These are phyloP conservation scores for Arenaria interpres DNA, from an alignment of 2,113 vertebrate species.

Conservation along the genomic window DNA sequence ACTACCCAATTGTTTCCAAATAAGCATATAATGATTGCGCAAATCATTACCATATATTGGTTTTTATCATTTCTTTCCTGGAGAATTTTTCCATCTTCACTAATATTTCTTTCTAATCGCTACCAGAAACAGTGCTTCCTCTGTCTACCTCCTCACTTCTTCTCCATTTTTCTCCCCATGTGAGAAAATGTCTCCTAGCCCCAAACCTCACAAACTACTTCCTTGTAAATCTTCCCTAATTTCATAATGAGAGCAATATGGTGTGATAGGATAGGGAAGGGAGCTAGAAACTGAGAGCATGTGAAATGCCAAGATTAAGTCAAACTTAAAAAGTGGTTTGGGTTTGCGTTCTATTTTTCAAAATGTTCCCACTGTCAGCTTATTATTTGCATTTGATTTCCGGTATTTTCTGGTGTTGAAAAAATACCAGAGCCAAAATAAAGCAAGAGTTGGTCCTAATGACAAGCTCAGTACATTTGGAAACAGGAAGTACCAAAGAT, in stretches of 20 bases:
- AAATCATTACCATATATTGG: not conserved
- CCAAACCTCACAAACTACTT: not conserved
- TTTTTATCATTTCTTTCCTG: not conserved
- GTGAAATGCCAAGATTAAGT: not conserved
- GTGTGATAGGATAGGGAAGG: not conserved
- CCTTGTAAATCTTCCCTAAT: not conserved
- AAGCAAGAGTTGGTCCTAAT: not conserved
- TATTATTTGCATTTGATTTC: not conserved
- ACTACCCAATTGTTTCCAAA: not conserved
- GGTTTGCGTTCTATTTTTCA: not conserved
- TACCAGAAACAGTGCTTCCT: not conserved
- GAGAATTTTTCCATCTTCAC: not conserved
- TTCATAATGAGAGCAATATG: not conserved
- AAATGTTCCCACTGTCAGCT: not conserved
- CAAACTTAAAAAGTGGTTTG: not conserved
- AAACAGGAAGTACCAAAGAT: not conserved
- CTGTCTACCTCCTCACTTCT: not conserved
- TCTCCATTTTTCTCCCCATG: not conserved
- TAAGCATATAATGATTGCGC: not conserved
- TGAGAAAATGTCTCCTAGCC: not conserved
- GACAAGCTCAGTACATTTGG: not conserved
- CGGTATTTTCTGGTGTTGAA: not conserved
- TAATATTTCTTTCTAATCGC: not conserved
- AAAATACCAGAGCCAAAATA: conserved; percentile 13
- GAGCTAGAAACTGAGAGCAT: not conserved